A percentile compares a stretch with the other conserved stretches of the same genome.
phyloP scores from a whole-genome alignment of 2,113 vertebrate species.

The Speoplatyrhinus poulsoni region DNA sequence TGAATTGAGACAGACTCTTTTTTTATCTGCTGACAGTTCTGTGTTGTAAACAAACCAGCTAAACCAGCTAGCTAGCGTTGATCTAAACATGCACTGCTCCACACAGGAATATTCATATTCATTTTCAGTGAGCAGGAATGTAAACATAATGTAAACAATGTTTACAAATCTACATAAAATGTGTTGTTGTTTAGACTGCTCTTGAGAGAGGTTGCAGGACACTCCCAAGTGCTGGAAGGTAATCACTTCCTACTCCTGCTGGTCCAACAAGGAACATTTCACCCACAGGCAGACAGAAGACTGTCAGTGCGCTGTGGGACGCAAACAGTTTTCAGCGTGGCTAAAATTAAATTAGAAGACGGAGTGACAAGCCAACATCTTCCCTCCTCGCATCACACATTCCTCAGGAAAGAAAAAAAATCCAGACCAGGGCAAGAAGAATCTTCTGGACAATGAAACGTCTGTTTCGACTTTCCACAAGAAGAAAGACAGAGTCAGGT shows the following conservation, averaged over 20 bases:
- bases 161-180: slow-evolving; percentile 4
- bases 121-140: background rate
- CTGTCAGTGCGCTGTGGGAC: slow-evolving; percentile 62
- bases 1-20: too few species aligned
- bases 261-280: slow-evolving; percentile 65
- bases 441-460: slow-evolving; percentile 61
- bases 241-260: slow-evolving; percentile 73
- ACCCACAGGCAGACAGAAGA: slow-evolving; percentile 63
- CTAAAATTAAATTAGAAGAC: slow-evolving; percentile 76
- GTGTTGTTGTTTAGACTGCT: slow-evolving; percentile 12
- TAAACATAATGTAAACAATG: background rate
- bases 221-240: slow-evolving; percentile 71
- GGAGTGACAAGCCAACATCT: slow-evolving; percentile 47
- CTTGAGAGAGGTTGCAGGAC: slow-evolving; percentile 1
- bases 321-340: slow-evolving; percentile 59
- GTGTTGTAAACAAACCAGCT: too few species aligned
- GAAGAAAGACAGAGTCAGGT: slow-evolving; percentile 38
- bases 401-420: slow-evolving; percentile 57
- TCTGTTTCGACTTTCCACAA: slow-evolving; percentile 60
- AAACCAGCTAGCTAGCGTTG: background rate
- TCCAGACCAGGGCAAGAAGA: background rate
- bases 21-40: too few species aligned
- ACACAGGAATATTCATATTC: background rate
- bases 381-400: slow-evolving; percentile 63
- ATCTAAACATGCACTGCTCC: background rate